Percentiles rank a stretch among this genome's conserved stretches.
Evolutionary conservation across 2,888 invertebrate species (phyloP).

Genomic region (Teinopalpus imperialis): DNA sequence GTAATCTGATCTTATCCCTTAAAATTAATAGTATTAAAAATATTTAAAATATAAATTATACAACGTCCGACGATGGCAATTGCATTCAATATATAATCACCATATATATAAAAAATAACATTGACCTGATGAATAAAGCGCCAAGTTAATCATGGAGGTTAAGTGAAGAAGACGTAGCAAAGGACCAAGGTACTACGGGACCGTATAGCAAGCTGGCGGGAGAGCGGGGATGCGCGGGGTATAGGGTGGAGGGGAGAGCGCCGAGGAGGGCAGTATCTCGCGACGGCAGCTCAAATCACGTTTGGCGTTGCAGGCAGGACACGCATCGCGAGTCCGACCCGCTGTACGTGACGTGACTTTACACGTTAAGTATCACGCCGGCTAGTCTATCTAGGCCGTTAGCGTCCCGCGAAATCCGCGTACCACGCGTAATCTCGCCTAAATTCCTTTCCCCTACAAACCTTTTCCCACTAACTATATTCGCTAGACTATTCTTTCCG

Average conservation of each 20-base stretch:
- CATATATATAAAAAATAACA: no score
- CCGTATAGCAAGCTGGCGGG: slow-evolving; percentile 26
- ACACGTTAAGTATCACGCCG: slow-evolving; percentile 16
- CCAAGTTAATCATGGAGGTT: no score
- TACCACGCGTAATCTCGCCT: slow-evolving; percentile 26
- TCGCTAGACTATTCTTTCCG: neutral
- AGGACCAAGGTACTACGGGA: slow-evolving; percentile 33
- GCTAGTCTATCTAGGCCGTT: slow-evolving; percentile 1
- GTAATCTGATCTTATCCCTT: no score
- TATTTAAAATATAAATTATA: no score
- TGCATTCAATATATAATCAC: no score
- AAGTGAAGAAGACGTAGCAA: slow-evolving; percentile 15
- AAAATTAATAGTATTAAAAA: no score
- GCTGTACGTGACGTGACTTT: slow-evolving; percentile 31
- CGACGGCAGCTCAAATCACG: slow-evolving; percentile 55
- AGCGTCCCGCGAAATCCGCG: slow-evolving; percentile 24
- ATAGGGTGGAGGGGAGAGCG: slow-evolving; percentile 48
- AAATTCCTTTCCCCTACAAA: neutral
- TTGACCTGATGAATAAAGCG: no score
- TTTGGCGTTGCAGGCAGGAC: slow-evolving; percentile 61
- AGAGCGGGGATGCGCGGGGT: slow-evolving; percentile 39
- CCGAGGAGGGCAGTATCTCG: slow-evolving; percentile 52
- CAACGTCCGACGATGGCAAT: no score
- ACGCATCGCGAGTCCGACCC: slow-evolving; percentile 48
- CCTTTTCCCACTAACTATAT: neutral